Evolutionary conservation across 2,797 vertebrate species (phyloP), one percentile per base, ranked within the genome.

Genomic region (Coracias cyanogaster): DNA sequence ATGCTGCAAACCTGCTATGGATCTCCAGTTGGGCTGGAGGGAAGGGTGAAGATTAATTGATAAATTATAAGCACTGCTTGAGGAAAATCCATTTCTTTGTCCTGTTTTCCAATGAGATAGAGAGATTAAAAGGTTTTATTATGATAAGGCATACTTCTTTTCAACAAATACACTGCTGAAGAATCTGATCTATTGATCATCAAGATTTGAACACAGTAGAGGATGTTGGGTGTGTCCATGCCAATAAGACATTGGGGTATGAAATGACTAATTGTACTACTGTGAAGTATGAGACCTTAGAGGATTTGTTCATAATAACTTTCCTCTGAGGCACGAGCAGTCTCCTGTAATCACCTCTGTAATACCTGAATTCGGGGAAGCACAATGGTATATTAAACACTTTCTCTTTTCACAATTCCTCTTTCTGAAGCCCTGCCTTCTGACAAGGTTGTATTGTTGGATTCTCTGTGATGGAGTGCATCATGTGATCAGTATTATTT

Each of bases 21-120:
- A 22, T 77, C 80, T 89, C 65, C 57, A 41, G 60, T 6, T 94
- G 76, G 41, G 79, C 69, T 76, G 54, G 73, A 82, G 81, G 82
- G 70, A 90, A 86, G 33, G 82, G 62, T 84, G 37, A 91, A 84
- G 78, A 83, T 74, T 90, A 96, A 96, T 61, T 79, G 84, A 92
- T 92, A 89, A 94, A 65, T 91, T 95, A 82, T 48, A 87, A 90
- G 73, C 54, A 25, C 22, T 35, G 24, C 80, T 94, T 45, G 8
- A 65, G 51, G 71, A 91, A 60, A 70, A 48, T 70, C 15, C 26
- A 39, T 43, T 48, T 65, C 37, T 80, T 72, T 70, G 55, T 74
- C 35, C 11, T 89, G 2, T 76, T 60, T 94, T 82, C 45, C 49
- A 31, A 17, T 79, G 22, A 60, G 49, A 66, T 9, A 46, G 54